Conservation (phyloP, 2,888 invertebrate genomes). For the Orthosia cruda region DNA sequence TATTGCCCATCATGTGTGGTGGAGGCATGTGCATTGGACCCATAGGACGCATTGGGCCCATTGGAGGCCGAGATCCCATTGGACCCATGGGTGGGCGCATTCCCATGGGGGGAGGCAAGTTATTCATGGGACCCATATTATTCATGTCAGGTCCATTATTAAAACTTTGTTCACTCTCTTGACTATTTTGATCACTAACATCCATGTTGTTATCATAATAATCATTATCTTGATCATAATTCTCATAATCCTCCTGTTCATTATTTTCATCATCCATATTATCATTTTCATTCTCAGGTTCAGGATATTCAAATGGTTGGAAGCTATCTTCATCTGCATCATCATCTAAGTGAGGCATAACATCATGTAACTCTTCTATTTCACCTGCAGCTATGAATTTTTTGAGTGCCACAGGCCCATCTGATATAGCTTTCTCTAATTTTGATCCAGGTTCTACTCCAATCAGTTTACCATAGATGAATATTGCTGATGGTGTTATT, state of each 20-base stretch:
- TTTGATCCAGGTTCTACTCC: constrained; percentile 95
- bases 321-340: constrained; percentile 90
- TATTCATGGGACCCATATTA: constrained; percentile 71
- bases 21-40: constrained; percentile 71
- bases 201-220: constrained; percentile 88
- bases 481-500: constrained; percentile 95
- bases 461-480: constrained; percentile 96
- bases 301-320: constrained; percentile 88
- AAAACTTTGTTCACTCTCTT: constrained; percentile 83
- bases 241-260: constrained; percentile 77
- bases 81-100: constrained; percentile 76
- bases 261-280: constrained; percentile 72
- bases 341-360: constrained; percentile 94
- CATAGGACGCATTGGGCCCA: constrained; percentile 75
- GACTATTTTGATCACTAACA: constrained; percentile 84
- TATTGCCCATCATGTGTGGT: constrained; percentile 68
- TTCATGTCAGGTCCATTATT: constrained; percentile 83
- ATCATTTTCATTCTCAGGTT: constrained; percentile 79
- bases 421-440: constrained; percentile 94
- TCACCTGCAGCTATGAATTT: constrained; percentile 95
- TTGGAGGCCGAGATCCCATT: constrained; percentile 67
- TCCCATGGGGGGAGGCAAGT: constrained; percentile 70
- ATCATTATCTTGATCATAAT: constrained; percentile 83
- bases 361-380: constrained; percentile 95
- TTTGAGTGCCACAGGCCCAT: constrained; percentile 95